Base-by-base conservation (phyloP, 2,113 vertebrate species). In the Dicaeum eximium region DNA sequence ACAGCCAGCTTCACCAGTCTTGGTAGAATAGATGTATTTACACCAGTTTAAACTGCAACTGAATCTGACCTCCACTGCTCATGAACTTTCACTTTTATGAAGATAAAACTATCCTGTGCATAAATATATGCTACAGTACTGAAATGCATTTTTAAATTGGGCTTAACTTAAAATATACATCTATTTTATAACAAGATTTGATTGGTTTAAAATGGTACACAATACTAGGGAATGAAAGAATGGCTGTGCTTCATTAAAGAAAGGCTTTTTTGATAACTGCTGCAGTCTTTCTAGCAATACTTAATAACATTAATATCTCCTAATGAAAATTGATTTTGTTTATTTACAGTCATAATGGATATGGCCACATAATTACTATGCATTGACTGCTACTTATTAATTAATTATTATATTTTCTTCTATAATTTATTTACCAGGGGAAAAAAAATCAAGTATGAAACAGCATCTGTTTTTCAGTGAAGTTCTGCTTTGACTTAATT, bases 281-380 rank as follows among this genome's bases (percentile, higher is more conserved):
- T 22, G 57, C 90, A 87, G 62, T 56, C 62, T 89, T 93, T 92
- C 83, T 92, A 96, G 58, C 74, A 82, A 87, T 95, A 28, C n/a
- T 88, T 82, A 66, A 80, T 93, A 65, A 75, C 72, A 96, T 97
- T 96, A 97, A 74, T 95, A 94, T 61, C 66, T 75, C 42, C 80
- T 97, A 97, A 98, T 97, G 95, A 98, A 97, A 97, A 98, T 96
- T 96, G 93, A 98, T 98, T 97, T 96, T 98, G 98, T 98, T 98
- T 98, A 96, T 92, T 40, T 93, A 87, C 25, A 92, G 25, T 95
- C 61, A 80, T 96, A 98, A 97, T 97, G 78, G 92, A 90, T 96
- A 86, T 94, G 86, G 72, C 22, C 85, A 84, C 54, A 91, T 95
- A 96, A 97, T 97, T 98, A 96, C 73, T 95, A 84, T 86, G 94